Conservation (phyloP, 2,888 invertebrate genomes). For the Synanthedon vespiformis region DNA sequence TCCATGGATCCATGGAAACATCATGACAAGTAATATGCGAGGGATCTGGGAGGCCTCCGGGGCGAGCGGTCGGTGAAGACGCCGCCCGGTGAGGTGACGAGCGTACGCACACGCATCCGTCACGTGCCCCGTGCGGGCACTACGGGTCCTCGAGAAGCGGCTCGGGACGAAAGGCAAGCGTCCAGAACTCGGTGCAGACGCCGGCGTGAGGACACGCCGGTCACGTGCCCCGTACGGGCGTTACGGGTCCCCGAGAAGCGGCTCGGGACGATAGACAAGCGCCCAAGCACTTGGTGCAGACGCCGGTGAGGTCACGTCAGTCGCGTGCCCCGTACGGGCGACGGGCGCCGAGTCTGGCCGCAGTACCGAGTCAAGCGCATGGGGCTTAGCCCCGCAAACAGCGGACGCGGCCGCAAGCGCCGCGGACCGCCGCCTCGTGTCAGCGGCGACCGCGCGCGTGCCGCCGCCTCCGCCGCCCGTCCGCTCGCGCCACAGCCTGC, state of each 20-base stretch:
- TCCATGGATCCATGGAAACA: slow-evolving; percentile 17
- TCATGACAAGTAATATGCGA: slow-evolving; percentile 12
- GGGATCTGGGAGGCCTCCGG: not conserved
- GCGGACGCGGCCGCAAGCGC: slow-evolving; percentile 24
- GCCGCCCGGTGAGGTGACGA: slow-evolving; percentile 17
- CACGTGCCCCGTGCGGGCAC: slow-evolving; percentile 24
- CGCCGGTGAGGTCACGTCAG: slow-evolving; percentile 4
- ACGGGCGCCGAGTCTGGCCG: slow-evolving; percentile 49
- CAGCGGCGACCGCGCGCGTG: slow-evolving; percentile 35
- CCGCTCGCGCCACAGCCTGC: slow-evolving; percentile 61
- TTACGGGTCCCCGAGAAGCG: not conserved
- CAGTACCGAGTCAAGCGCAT: slow-evolving; percentile 44
- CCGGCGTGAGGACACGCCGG: slow-evolving; percentile 1
- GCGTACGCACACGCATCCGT: slow-evolving; percentile 12
- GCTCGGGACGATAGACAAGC: slow-evolving; percentile 1
- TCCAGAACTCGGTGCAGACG: not conserved
- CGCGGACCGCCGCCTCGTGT: slow-evolving; percentile 24
- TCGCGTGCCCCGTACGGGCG: slow-evolving; percentile 6
- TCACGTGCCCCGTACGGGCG: slow-evolving; percentile 2
- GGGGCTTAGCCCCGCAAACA: slow-evolving; percentile 51
- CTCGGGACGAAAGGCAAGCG: not conserved
- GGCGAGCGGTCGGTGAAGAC: not conserved
- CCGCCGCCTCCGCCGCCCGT: slow-evolving; percentile 39
- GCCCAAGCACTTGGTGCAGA: slow-evolving; percentile 17
- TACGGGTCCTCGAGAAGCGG: slow-evolving; percentile 6